These are phyloP conservation scores for Rhodinocichla rosea DNA, from an alignment of 2,113 vertebrate genomes.

Conservation along the genomic window DNA sequence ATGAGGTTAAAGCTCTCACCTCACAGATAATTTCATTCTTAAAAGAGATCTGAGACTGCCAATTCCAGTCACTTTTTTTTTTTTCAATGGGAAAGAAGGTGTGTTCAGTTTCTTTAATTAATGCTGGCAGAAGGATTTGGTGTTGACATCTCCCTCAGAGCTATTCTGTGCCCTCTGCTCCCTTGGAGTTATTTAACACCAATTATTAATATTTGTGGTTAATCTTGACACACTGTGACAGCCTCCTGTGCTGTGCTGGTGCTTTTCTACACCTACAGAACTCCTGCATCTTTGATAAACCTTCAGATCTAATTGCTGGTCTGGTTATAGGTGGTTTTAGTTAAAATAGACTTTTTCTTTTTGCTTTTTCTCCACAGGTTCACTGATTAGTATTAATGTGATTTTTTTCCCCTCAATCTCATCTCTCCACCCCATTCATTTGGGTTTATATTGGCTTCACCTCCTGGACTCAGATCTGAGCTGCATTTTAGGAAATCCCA, in stretches of 20 bases:
- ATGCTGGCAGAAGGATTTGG: background rate
- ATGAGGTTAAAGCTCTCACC: constrained; percentile 53
- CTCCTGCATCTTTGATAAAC: background rate
- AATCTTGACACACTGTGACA: background rate
- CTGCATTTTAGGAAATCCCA: background rate
- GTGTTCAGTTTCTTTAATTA: constrained; percentile 14
- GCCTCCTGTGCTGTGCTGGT: background rate
- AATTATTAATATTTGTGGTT: background rate
- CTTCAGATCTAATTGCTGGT: background rate
- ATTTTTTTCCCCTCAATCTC: background rate
- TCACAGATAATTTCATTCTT: constrained; percentile 38
- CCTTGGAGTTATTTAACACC: background rate
- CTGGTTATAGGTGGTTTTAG: background rate
- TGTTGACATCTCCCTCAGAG: background rate
- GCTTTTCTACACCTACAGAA: background rate
- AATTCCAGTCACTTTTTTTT: background rate
- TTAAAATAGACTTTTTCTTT: background rate
- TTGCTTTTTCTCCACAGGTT: background rate
- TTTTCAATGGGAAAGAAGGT: background rate
- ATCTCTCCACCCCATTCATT: background rate
- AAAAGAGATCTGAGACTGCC: background rate
- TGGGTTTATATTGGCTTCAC: background rate
- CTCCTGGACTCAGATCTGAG: background rate
- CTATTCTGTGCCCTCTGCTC: background rate
- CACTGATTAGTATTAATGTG: background rate